A percentile compares a stretch with the other conserved stretches of the same genome.
Evolutionary conservation across 2,113 vertebrate genomes (phyloP).

Genomic region (Syngnathus typhle): DNA sequence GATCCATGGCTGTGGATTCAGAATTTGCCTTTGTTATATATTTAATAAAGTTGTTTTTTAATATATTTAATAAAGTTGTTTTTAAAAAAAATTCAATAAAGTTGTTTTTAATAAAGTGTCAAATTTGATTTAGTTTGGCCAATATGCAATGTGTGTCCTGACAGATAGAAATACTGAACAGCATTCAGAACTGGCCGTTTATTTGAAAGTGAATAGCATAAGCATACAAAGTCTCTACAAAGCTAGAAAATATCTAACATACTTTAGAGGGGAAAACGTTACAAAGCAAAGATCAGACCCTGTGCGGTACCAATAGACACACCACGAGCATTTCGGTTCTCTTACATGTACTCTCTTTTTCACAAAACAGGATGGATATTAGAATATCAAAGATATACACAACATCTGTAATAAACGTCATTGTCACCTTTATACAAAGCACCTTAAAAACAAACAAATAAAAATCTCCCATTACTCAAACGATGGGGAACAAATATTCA

Average conservation of each 20-base stretch:
- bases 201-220: conserved; percentile 95
- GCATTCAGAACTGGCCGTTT: conserved; percentile 71
- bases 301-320: conserved; percentile 88
- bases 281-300: conserved; percentile 97
- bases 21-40: no score
- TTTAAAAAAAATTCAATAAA: no score
- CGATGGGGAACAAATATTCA: conserved; percentile 52
- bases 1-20: no score
- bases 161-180: conserved; percentile 20
- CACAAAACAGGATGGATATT: conserved; percentile 76
- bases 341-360: conserved; percentile 69
- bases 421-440: conserved; percentile 86
- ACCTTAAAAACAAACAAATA: conserved; percentile 88
- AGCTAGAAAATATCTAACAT: conserved; percentile 98
- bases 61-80: no score
- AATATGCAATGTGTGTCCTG: no score
- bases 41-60: no score
- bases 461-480: conserved; percentile 11
- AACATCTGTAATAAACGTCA: conserved; percentile 93
- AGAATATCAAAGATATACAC: conserved; percentile 91
- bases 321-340: conserved; percentile 48
- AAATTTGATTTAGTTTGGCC: no score
- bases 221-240: conserved; percentile 99
- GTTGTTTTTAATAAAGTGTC: no score
- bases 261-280: conserved; percentile 85